Conservation (phyloP, 2,888 invertebrate genomes). For the Drosophila falleni region DNA sequence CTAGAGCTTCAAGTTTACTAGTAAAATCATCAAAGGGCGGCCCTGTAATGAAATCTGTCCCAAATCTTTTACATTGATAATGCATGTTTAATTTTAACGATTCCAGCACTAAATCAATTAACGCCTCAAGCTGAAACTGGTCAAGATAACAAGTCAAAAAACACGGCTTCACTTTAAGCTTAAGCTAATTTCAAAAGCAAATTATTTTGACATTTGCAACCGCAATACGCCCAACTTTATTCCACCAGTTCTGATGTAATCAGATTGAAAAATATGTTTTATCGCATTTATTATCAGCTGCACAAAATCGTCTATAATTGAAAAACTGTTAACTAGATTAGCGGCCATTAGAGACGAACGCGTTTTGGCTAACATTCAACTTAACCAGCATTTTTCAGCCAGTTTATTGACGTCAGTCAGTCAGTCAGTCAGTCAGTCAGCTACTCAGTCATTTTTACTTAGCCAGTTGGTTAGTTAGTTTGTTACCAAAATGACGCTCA, state of each 20-base stretch:
- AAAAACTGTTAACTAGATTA: conserved; percentile 82
- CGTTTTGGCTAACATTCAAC: conserved; percentile 33
- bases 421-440: conserved; percentile 26
- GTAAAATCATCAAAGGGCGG: conserved; percentile 56
- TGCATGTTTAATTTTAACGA: conserved; percentile 49
- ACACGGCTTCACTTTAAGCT: neutral
- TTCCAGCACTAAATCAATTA: conserved; percentile 69
- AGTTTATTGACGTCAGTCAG: conserved; percentile 52
- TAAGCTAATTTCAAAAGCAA: conserved; percentile 49
- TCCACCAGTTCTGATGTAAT: conserved; percentile 63
- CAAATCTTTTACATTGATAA: conserved; percentile 53
- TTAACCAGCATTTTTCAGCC: conserved; percentile 29
- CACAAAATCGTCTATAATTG: conserved; percentile 79
- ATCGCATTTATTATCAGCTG: conserved; percentile 78
- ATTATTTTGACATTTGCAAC: conserved; percentile 77
- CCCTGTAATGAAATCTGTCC: conserved; percentile 52
- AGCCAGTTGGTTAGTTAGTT: conserved; percentile 11
- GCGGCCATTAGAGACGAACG: conserved; percentile 72
- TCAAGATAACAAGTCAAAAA: conserved; percentile 51
- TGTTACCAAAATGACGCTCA: conserved; percentile 59
- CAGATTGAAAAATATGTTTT: conserved; percentile 75
- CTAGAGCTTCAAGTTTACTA: conserved; percentile 33
- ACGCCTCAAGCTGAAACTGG: conserved; percentile 62
- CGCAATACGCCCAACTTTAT: conserved; percentile 68
- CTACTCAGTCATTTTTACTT: conserved; percentile 1